phyloP scores from a whole-genome alignment of 1,140 invertebrate genomes.

The Gonatopus flavifemur region DNA sequence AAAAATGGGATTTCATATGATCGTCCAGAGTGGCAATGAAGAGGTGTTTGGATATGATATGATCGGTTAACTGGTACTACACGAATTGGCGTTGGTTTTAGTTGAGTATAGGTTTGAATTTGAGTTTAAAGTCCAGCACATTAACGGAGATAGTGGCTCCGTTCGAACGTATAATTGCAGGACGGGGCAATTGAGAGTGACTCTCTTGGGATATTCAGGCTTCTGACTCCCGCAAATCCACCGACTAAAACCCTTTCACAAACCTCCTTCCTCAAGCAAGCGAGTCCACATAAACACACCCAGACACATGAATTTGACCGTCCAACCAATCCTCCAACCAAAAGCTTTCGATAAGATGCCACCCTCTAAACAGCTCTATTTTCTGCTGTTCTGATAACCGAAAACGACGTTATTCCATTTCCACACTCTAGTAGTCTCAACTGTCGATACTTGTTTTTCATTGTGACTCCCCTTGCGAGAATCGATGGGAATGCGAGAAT shows the following conservation, averaged over 20 bases:
- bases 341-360: constrained; percentile 18
- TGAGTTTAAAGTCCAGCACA: constrained; percentile 47
- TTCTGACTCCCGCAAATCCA: constrained; percentile 34
- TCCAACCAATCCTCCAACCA: constrained; percentile 36
- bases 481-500: too few species aligned
- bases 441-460: too few species aligned
- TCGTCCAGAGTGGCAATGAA: too few species aligned
- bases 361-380: constrained; percentile 19
- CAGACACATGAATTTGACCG: too few species aligned
- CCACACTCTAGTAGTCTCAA: too few species aligned
- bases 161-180: constrained; percentile 57
- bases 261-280: constrained; percentile 39
- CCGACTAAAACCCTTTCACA: constrained; percentile 25
- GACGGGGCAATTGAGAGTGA: constrained; percentile 51
- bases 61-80: too few species aligned
- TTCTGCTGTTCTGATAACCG: constrained; percentile 41
- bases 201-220: constrained; percentile 44
- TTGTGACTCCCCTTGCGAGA: too few species aligned
- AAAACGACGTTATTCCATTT: constrained; percentile 43
- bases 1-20: too few species aligned
- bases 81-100: too few species aligned
- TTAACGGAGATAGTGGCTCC: constrained; percentile 54
- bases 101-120: constrained; percentile 31
- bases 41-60: too few species aligned
- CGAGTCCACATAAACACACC: too few species aligned